A percentile compares a stretch with the other conserved stretches of the same genome.
These are phyloP conservation scores for Eupeodes latifasciatus DNA, from an alignment of 2,888 invertebrate species.

Conservation along the genomic window DNA sequence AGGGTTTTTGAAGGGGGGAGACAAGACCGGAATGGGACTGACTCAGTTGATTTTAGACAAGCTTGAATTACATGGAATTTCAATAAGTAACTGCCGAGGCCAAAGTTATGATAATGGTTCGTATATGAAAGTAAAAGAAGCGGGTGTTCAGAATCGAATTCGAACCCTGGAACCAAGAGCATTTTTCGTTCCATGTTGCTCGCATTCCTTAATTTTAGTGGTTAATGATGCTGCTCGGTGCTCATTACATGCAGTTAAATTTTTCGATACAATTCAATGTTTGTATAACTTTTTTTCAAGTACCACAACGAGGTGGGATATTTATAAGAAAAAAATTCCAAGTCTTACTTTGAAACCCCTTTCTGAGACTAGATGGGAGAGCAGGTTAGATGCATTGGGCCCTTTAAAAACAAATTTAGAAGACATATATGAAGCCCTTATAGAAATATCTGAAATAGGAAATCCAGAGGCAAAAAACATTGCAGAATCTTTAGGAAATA, in stretches of 20 bases:
- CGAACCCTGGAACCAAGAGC: neutral
- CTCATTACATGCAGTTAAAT: neutral
- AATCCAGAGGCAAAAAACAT: too few relatives aligned
- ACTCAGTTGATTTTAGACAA: neutral
- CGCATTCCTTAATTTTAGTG: neutral
- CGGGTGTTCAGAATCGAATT: neutral
- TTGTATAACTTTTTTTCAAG: neutral
- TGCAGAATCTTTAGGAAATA: too few relatives aligned
- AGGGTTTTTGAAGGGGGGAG: neutral
- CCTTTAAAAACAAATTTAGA: constrained; percentile 26
- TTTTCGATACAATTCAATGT: neutral
- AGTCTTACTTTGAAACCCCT: neutral
- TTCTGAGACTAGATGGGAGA: neutral
- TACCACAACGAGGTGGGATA: neutral
- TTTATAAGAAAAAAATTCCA: neutral
- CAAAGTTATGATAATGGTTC: constrained; percentile 5
- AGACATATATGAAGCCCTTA: constrained; percentile 31
- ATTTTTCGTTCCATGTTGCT: neutral
- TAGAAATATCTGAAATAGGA: constrained; percentile 13
- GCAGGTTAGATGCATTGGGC: constrained; percentile 1
- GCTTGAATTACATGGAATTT: neutral
- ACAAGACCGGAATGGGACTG: neutral
- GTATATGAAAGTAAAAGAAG: neutral
- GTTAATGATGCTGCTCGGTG: neutral
- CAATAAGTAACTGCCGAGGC: neutral